Conservation (phyloP, 2,797 vertebrate species). For the Borostomias antarcticus region DNA sequence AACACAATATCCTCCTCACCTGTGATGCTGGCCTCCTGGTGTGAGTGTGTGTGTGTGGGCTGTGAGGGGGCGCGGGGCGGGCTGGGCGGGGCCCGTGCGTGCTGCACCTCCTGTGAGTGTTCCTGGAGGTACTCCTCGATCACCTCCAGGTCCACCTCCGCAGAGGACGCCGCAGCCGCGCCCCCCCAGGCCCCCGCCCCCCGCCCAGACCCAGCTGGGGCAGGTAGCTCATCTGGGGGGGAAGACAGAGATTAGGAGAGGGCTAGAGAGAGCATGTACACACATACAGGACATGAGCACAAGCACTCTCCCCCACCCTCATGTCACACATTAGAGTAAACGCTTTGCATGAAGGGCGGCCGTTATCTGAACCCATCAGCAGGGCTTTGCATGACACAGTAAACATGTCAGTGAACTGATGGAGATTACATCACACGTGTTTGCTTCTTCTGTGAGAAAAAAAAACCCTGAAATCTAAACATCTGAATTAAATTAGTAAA, state of each 20-base stretch:
- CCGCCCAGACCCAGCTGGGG: slow-evolving; percentile 58
- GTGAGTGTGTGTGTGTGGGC: slow-evolving; percentile 30
- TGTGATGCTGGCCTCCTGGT: slow-evolving; percentile 57
- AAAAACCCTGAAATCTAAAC: no score
- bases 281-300: no score
- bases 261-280: neutral
- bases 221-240: slow-evolving; percentile 66
- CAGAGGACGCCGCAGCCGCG: slow-evolving; percentile 57
- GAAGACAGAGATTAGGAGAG: slow-evolving; percentile 23
- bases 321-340: no score
- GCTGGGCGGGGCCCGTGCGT: slow-evolving; percentile 34
- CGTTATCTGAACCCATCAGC: slow-evolving; percentile 23
- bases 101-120: slow-evolving; percentile 74
- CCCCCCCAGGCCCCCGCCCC: slow-evolving; percentile 29
- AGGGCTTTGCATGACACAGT: slow-evolving; percentile 23
- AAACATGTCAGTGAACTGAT: neutral
- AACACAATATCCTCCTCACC: slow-evolving; percentile 45
- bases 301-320: no score
- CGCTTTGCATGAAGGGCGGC: slow-evolving; percentile 1
- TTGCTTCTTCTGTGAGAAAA: no score
- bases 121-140: slow-evolving; percentile 83
- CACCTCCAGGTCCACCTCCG: slow-evolving; percentile 79
- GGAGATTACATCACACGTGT: neutral
- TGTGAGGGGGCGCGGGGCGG: slow-evolving; percentile 43
- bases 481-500: no score